Evolutionary conservation across 2,888 invertebrate genomes (phyloP).

Genomic region (Dolomedes plantarius): DNA sequence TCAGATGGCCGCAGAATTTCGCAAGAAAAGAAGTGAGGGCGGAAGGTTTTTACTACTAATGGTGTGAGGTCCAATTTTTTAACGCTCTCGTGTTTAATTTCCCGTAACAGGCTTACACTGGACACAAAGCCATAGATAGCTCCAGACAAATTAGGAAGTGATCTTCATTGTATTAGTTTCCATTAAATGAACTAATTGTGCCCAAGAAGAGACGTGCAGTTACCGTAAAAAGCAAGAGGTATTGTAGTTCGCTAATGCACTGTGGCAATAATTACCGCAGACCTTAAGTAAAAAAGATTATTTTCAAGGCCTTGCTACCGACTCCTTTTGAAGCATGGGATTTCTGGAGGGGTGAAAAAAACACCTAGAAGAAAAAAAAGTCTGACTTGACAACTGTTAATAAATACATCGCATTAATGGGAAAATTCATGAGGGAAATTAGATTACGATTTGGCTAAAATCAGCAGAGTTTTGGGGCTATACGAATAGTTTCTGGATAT

Average conservation of each 20-base stretch:
- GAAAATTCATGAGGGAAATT: too few relatives aligned
- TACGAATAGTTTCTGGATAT: too few relatives aligned
- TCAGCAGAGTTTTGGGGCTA: too few relatives aligned
- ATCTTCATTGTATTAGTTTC: conserved; percentile 32
- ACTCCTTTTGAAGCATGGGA: too few relatives aligned
- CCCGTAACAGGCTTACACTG: conserved; percentile 37
- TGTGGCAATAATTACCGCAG: background rate
- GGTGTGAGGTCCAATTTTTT: conserved; percentile 22
- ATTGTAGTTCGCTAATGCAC: background rate
- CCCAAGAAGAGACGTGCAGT: background rate
- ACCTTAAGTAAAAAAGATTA: background rate
- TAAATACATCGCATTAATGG: too few relatives aligned
- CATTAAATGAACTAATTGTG: conserved; percentile 33
- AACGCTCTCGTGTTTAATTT: conserved; percentile 33
- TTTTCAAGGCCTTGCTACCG: background rate
- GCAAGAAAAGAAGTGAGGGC: background rate
- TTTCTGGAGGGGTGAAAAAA: too few relatives aligned
- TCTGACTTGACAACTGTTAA: too few relatives aligned
- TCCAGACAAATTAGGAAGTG: conserved; percentile 34
- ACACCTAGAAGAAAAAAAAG: too few relatives aligned
- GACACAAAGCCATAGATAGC: conserved; percentile 35
- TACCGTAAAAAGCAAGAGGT: background rate
- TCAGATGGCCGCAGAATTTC: background rate
- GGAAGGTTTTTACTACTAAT: background rate
- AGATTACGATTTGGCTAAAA: too few relatives aligned